Evolutionary conservation across 2,888 invertebrate species (phyloP).

Genomic region (Drosophila hawaiiensis): DNA sequence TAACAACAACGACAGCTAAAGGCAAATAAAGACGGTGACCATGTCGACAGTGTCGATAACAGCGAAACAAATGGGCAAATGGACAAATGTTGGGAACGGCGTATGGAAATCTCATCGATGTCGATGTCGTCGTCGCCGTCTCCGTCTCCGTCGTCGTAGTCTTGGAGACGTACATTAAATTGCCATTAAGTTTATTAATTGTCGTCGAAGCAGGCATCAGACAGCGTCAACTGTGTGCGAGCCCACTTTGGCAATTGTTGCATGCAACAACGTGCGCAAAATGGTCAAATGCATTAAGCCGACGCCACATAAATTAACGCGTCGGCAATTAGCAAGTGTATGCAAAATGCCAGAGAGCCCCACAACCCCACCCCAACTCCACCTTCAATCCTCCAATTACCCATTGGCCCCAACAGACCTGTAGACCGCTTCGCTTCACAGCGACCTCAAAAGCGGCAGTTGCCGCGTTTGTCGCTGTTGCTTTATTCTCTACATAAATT

Average conservation of each 20-base stretch:
- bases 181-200: conserved; percentile 81
- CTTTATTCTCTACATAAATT: conserved; percentile 75
- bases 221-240: background rate
- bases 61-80: conserved; percentile 39
- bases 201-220: conserved; percentile 67
- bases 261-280: conserved; percentile 61
- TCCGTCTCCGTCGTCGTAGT: conserved; percentile 9
- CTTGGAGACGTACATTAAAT: conserved; percentile 71
- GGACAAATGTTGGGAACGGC: conserved; percentile 7
- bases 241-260: conserved; percentile 68
- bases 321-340: conserved; percentile 80
- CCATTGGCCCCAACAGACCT: conserved; percentile 35
- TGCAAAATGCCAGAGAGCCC: conserved; percentile 69
- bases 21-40: conserved; percentile 68
- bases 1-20: conserved; percentile 20
- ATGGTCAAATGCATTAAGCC: conserved; percentile 74
- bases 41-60: conserved; percentile 67
- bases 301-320: conserved; percentile 81
- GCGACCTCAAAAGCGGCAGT: conserved; percentile 66
- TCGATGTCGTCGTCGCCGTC: background rate
- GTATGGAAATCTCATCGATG: conserved; percentile 19
- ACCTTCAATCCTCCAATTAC: background rate
- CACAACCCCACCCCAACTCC: conserved; percentile 8
- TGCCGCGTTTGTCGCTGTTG: conserved; percentile 33
- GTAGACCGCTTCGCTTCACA: conserved; percentile 28